These are phyloP conservation scores for Apis laboriosa DNA, from an alignment of 1,140 invertebrate species.

Conservation along the genomic window DNA sequence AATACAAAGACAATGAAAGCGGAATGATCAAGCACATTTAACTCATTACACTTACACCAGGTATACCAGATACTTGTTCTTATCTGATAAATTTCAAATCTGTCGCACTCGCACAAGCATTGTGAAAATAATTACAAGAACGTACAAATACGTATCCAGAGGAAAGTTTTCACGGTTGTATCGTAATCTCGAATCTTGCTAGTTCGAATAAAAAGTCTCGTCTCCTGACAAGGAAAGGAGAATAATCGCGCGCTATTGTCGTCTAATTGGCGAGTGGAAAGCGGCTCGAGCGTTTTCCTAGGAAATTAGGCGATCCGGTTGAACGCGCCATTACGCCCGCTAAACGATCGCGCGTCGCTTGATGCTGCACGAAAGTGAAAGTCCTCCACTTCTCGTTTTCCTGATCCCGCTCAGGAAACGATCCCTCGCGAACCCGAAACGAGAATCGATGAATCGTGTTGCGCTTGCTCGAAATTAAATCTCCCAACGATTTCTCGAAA, in stretches of 20 bases:
- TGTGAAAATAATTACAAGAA: too few relatives aligned
- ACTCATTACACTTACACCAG: too few relatives aligned
- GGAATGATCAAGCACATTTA: too few relatives aligned
- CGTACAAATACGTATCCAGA: too few relatives aligned
- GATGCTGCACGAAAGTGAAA: constrained; percentile 66
- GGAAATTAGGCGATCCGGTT: constrained; percentile 42
- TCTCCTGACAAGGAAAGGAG: background rate
- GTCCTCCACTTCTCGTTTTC: constrained; percentile 51
- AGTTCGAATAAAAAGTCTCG: background rate
- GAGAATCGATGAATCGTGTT: constrained; percentile 14
- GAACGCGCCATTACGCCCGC: constrained; percentile 52
- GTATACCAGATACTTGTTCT: too few relatives aligned
- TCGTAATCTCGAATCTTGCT: too few relatives aligned
- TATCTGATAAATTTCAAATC: too few relatives aligned
- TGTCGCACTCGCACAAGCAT: too few relatives aligned
- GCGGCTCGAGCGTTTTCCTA: constrained; percentile 29
- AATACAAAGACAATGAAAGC: too few relatives aligned
- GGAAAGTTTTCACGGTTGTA: too few relatives aligned
- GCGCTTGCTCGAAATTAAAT: background rate
- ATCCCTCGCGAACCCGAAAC: constrained; percentile 14
- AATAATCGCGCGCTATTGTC: background rate
- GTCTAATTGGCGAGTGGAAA: constrained; percentile 43
- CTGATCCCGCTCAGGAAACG: constrained; percentile 51
- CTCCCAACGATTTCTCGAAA: too few relatives aligned
- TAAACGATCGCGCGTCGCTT: constrained; percentile 41